Conservation (phyloP, 92 coral and sea anemone genomes). For the Phenganax stokvisi region DNA sequence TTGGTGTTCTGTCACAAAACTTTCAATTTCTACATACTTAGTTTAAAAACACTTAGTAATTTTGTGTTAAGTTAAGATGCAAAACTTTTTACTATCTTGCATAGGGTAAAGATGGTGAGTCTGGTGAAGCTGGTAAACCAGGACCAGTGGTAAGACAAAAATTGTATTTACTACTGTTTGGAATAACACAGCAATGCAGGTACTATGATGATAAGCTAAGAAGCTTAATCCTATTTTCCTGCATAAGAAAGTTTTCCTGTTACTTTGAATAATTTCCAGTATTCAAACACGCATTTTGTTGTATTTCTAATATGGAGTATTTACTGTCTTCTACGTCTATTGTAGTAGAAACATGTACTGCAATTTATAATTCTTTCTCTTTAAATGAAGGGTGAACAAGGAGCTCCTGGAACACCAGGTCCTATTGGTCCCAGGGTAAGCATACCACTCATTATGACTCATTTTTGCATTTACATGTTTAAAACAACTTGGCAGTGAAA, state of each 20-base stretch:
- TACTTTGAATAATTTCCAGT: not conserved
- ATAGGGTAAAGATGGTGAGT: slow-evolving; percentile 54
- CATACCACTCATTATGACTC: not conserved
- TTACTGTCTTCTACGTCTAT: no score
- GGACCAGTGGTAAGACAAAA: slow-evolving; percentile 55
- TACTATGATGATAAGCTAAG: no score
- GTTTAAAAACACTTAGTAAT: no score
- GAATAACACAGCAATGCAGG: no score
- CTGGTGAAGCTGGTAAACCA: slow-evolving; percentile 28
- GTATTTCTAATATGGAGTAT: not conserved
- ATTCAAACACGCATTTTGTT: not conserved
- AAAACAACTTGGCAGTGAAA: no score
- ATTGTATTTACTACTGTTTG: not conserved
- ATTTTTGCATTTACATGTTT: no score
- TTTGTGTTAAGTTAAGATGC: not conserved
- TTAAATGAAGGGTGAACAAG: slow-evolving; percentile 55
- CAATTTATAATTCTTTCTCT: slow-evolving; percentile 19
- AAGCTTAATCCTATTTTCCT: no score
- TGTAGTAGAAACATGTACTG: no score
- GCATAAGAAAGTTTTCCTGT: not conserved
- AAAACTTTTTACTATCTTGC: not conserved
- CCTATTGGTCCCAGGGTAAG: slow-evolving; percentile 56
- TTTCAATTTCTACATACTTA: no score
- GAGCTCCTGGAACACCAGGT: slow-evolving; percentile 58
- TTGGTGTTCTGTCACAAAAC: no score